Percentiles rank a stretch among this genome's conserved stretches.
phyloP scores from a whole-genome alignment of 2,113 vertebrate species.

The Herpailurus yagouaroundi region DNA sequence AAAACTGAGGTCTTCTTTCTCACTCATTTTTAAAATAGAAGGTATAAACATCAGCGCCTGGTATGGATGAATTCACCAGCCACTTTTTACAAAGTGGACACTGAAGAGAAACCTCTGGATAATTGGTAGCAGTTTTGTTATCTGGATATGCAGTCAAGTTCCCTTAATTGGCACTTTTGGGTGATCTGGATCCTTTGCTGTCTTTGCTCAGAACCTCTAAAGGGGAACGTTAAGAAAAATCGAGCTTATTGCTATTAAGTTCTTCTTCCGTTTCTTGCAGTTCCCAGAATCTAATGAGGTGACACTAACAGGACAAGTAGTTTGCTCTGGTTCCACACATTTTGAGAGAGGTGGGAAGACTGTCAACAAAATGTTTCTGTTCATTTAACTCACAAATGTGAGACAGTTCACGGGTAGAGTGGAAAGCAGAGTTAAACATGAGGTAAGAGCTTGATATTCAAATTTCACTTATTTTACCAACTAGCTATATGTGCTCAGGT shows the following conservation, averaged over 20 bases:
- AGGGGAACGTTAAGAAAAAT: conserved; percentile 43
- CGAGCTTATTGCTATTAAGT: background rate
- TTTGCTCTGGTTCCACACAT: background rate
- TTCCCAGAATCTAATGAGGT: conserved; percentile 31
- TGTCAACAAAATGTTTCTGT: background rate
- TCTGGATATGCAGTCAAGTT: background rate
- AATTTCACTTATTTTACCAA: background rate
- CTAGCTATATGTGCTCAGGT: background rate
- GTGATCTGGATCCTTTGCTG: background rate
- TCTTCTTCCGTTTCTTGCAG: conserved; percentile 14
- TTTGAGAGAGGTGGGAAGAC: background rate
- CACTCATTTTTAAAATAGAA: conserved; percentile 23
- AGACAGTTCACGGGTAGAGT: background rate
- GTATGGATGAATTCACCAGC: background rate
- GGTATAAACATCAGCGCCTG: background rate
- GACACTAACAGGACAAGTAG: background rate
- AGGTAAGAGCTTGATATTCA: background rate
- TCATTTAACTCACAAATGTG: background rate
- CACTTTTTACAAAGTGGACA: background rate
- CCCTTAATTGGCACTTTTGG: conserved; percentile 28
- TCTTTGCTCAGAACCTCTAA: conserved; percentile 31
- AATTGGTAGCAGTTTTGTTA: background rate
- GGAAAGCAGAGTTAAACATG: background rate
- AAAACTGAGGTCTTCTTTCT: background rate
- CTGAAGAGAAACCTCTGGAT: background rate